These are phyloP conservation scores for Arion vulgaris DNA, from an alignment of 1,140 invertebrate genomes.

Conservation along the genomic window DNA sequence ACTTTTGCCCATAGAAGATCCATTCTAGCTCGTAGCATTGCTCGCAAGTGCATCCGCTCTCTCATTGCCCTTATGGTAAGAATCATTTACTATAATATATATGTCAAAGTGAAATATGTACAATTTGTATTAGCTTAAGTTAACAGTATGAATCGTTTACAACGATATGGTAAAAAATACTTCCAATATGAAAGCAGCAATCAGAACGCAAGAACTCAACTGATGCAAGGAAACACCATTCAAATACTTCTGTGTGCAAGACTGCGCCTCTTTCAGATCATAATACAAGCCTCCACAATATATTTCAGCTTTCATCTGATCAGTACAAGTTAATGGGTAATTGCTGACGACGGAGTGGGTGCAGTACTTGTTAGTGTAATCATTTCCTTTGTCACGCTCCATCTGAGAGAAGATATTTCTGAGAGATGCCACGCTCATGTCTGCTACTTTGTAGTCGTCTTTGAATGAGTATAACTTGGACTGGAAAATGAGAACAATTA, in stretches of 20 bases:
- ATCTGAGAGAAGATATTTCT: slow-evolving; percentile 9
- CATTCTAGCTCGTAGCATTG: too few relatives aligned
- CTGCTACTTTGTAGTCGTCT: slow-evolving; percentile 1
- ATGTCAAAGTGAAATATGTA: too few relatives aligned
- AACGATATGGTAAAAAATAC: not conserved
- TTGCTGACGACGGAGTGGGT: slow-evolving; percentile 7
- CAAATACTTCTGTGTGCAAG: slow-evolving; percentile 1
- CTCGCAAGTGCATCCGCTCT: too few relatives aligned
- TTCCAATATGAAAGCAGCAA: not conserved
- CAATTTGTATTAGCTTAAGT: too few relatives aligned
- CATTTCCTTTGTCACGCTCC: not conserved
- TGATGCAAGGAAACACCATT: not conserved
- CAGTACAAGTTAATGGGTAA: not conserved
- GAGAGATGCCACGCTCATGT: slow-evolving; percentile 23
- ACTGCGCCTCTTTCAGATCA: not conserved
- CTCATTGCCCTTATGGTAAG: too few relatives aligned
- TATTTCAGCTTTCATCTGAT: not conserved
- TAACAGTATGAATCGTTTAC: too few relatives aligned
- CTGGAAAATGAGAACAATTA: slow-evolving; percentile 6
- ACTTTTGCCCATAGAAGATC: too few relatives aligned
- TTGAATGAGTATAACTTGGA: slow-evolving; percentile 21
- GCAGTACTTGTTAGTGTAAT: slow-evolving; percentile 9
- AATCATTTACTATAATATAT: too few relatives aligned
- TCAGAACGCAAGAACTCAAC: not conserved
- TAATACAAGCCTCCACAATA: slow-evolving; percentile 14